phyloP scores from a whole-genome alignment of 2,113 vertebrate genomes.

The Embiotoca jacksoni region DNA sequence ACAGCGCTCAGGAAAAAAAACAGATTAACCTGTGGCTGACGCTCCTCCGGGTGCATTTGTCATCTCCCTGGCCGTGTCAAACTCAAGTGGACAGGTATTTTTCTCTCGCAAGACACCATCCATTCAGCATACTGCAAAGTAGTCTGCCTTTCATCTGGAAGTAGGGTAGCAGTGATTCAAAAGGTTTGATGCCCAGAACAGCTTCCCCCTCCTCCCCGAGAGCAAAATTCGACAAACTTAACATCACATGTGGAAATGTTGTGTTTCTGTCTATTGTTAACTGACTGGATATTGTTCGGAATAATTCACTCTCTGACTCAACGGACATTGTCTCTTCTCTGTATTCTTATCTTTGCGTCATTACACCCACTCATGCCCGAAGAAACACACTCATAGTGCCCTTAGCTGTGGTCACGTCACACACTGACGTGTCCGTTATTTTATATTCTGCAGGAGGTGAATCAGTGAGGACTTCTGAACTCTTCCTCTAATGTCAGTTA shows the following conservation, averaged over 20 bases:
- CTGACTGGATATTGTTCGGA: not conserved
- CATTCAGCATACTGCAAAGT: not conserved
- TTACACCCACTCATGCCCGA: not conserved
- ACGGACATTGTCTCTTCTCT: too few species aligned
- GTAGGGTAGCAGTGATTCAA: not conserved
- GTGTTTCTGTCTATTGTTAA: not conserved
- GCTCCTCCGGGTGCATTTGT: constrained; percentile 39
- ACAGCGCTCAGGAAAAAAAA: constrained; percentile 24
- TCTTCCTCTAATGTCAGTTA: not conserved
- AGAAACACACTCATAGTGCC: not conserved
- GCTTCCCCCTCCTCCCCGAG: constrained; percentile 3
- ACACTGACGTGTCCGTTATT: not conserved
- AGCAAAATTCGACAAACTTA: constrained; percentile 2
- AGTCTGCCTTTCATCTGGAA: constrained; percentile 24
- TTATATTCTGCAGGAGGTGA: constrained; percentile 14
- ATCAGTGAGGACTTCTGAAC: constrained; percentile 20
- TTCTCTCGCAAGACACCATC: constrained; percentile 15
- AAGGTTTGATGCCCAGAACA: not conserved
- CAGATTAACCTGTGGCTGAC: constrained; percentile 46
- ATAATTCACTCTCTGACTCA: too few species aligned
- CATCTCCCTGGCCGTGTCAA: constrained; percentile 34
- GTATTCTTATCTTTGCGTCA: constrained; percentile 4
- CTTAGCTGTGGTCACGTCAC: not conserved
- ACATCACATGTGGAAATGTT: constrained; percentile 11
- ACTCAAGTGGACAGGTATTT: constrained; percentile 18